These are phyloP conservation scores for Andrena marginata DNA, from an alignment of 2,888 invertebrate species.

Conservation along the genomic window DNA sequence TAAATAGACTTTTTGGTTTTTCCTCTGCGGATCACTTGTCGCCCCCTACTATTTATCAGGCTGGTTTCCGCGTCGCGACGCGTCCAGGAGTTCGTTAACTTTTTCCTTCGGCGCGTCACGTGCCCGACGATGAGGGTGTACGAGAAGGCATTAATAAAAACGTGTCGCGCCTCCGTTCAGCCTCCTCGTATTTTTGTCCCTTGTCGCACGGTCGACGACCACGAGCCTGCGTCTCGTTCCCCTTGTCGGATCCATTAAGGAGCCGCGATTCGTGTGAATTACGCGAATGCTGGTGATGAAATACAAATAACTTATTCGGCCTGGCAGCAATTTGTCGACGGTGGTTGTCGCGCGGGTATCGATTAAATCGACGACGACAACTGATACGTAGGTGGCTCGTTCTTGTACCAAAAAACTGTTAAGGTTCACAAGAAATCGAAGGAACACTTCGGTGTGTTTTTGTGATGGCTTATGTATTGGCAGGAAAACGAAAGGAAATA, in stretches of 20 bases:
- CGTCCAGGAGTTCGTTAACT: constrained; percentile 67
- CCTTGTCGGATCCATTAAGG: neutral
- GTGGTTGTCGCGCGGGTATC: no score
- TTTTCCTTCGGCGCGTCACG: constrained; percentile 64
- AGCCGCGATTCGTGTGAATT: neutral
- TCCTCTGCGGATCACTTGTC: constrained; percentile 12
- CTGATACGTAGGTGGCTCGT: no score
- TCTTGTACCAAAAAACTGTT: no score
- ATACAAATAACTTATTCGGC: neutral
- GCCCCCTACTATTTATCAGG: constrained; percentile 63
- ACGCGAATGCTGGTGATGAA: neutral
- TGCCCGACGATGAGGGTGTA: constrained; percentile 50
- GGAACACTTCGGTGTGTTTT: no score
- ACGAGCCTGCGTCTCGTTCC: neutral
- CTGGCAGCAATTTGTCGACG: neutral
- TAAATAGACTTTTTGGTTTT: no score
- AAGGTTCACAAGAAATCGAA: no score
- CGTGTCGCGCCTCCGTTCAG: constrained; percentile 59
- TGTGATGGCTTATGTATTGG: no score
- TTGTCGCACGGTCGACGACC: neutral
- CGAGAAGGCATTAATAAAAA: constrained; percentile 68
- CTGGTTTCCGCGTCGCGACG: constrained; percentile 59
- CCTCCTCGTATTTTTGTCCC: constrained; percentile 26
- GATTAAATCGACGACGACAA: no score
- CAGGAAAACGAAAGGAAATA: no score